These are phyloP conservation scores for Eupithecia centaureata DNA, from an alignment of 2,888 invertebrate genomes.

Conservation along the genomic window DNA sequence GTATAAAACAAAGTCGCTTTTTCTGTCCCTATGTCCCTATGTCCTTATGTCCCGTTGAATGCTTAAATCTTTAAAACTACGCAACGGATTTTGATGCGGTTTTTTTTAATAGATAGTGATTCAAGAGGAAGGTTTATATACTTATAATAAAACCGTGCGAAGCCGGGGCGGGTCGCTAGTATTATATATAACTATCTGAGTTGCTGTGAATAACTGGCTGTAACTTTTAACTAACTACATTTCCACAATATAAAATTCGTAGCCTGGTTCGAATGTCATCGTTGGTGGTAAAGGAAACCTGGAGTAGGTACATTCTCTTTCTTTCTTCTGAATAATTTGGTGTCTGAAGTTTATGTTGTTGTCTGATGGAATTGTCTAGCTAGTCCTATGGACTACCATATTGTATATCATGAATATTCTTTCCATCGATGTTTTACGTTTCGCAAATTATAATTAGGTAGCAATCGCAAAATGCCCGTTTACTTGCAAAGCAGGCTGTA, in stretches of 20 bases:
- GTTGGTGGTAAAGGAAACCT: no score
- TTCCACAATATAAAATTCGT: neutral
- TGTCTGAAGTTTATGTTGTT: neutral
- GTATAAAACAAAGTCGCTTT: no score
- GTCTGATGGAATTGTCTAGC: neutral
- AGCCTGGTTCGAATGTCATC: neutral
- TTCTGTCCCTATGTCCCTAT: no score
- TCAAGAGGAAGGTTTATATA: no score
- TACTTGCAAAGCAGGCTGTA: conserved; percentile 59
- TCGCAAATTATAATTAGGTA: conserved; percentile 38
- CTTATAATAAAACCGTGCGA: no score
- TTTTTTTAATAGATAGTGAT: no score
- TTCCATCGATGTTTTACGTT: conserved; percentile 27
- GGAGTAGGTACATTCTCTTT: neutral
- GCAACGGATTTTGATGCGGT: no score
- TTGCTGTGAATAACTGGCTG: neutral
- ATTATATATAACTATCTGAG: no score
- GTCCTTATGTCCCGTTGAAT: no score
- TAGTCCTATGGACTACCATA: neutral
- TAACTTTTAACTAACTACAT: neutral
- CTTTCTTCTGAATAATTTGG: neutral
- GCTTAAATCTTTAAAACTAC: no score
- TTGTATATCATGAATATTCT: neutral
- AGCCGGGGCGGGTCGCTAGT: no score
- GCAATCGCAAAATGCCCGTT: conserved; percentile 51